Percentiles rank a stretch among this genome's conserved stretches.
phyloP scores from a whole-genome alignment of 2,113 vertebrate species.

The Calyptomena viridis region DNA sequence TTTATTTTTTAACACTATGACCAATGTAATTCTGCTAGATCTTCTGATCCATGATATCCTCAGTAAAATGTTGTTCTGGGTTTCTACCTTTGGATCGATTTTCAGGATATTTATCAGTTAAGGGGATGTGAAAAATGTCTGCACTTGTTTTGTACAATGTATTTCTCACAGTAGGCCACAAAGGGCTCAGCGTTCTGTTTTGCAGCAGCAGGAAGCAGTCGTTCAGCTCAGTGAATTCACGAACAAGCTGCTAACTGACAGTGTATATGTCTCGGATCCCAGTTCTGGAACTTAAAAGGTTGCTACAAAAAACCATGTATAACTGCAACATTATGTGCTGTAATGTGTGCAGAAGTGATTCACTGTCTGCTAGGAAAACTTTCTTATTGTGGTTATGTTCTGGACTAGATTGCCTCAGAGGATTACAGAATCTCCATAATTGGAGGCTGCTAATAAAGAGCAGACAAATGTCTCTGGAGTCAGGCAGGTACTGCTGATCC shows the following conservation, averaged over 20 bases:
- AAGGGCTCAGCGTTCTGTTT: neutral
- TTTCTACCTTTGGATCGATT: neutral
- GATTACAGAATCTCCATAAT: neutral
- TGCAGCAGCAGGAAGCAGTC: neutral
- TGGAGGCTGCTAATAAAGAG: conserved; percentile 4
- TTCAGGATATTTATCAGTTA: neutral
- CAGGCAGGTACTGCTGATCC: neutral
- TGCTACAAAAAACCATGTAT: fast-evolving
- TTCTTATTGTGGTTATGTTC: neutral
- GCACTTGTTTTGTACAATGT: neutral
- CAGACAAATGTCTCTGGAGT: neutral
- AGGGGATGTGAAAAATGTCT: neutral
- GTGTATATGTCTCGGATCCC: neutral
- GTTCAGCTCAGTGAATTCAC: neutral
- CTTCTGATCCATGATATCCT: neutral
- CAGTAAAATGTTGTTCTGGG: neutral
- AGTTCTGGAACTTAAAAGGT: neutral
- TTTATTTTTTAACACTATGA: neutral
- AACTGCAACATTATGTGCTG: neutral
- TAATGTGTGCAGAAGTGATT: neutral
- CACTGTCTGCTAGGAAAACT: neutral
- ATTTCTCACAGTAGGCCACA: neutral
- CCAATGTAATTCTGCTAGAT: neutral
- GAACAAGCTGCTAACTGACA: neutral
- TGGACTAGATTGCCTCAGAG: neutral